Evolutionary conservation across 2,888 invertebrate genomes (phyloP), one percentile per base, ranked within the genome.

Genomic region (Diadegma fenestrale): DNA sequence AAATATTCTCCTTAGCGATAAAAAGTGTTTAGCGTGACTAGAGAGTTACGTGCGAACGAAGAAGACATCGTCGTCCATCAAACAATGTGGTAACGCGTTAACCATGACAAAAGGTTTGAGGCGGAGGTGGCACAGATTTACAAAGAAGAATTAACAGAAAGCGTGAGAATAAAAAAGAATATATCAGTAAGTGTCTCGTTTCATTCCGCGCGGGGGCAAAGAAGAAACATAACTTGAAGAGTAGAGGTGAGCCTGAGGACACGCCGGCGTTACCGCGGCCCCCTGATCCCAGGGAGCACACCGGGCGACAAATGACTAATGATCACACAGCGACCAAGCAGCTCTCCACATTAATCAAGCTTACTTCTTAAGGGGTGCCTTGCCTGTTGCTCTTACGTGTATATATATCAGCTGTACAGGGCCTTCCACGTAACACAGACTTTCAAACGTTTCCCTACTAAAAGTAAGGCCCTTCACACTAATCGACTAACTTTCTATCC

Each of bases 241-340:
- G 73, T 69, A 78, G 78, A 77, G 77, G 69, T 58, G 82, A 77
- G 71, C 75, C 63, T 63, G 76, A 86, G 73, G 83, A 86, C 80
- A 80, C 79, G 64, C 79, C 77, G 73, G 80, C 77, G 77, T 80
- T 73, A 66, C 41, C 54, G 51, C n/a, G 64, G 33, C 43, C 63
- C 71, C 61, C 84, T 77, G 88, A 88, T 85, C 87, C 87, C 84
- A 82, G 86, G 84, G 89, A 86, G 87, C 87, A 75, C 87, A 80
- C 87, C 85, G 87, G 86, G 87, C 89, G 92, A 92, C 92, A 92
- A 92, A 92, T 92, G 92, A 92, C 88, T 92, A 92, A 92, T 92
- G 92, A 90, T 92, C 89, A 88, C 88, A 89, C 88, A 88, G 86
- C 88, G 90, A 90, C 88, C 89, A 86, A 85, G 89, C 87, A 83